phyloP scores from a whole-genome alignment of 2,113 vertebrate genomes.

The Crotalus viridis region DNA sequence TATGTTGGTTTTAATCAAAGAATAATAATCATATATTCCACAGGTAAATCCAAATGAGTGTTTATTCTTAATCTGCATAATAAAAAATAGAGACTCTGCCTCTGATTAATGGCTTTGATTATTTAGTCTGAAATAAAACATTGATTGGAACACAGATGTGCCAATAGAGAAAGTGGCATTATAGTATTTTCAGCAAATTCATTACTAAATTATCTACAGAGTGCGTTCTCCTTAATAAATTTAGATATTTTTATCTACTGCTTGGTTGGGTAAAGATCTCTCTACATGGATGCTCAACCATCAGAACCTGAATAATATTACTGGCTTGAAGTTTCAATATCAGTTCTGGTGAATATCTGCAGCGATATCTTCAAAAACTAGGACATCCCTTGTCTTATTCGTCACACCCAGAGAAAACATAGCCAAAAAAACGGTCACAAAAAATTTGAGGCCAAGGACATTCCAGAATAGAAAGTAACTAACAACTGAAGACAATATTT shows the following conservation, averaged over 20 bases:
- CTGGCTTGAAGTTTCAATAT: not conserved
- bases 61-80: not conserved
- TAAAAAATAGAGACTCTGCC: not conserved
- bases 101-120: constrained; percentile 4
- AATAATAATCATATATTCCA: not conserved
- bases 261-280: not conserved
- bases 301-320: not conserved
- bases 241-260: not conserved
- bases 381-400: not conserved
- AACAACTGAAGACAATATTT: no score
- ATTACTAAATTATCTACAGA: not conserved
- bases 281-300: not conserved
- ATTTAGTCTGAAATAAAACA: constrained; percentile 14
- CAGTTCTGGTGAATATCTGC: not conserved
- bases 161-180: not conserved
- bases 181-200: not conserved
- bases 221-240: not conserved
- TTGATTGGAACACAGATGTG: not conserved
- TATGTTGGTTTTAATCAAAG: constrained; percentile 6
- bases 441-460: no score
- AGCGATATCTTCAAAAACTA: not conserved
- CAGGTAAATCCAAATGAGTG: not conserved
- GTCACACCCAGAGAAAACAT: not conserved
- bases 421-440: no score
- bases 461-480: no score